Base-by-base conservation (phyloP, 1,140 invertebrate genomes). In the Cecropterus lyciades region DNA sequence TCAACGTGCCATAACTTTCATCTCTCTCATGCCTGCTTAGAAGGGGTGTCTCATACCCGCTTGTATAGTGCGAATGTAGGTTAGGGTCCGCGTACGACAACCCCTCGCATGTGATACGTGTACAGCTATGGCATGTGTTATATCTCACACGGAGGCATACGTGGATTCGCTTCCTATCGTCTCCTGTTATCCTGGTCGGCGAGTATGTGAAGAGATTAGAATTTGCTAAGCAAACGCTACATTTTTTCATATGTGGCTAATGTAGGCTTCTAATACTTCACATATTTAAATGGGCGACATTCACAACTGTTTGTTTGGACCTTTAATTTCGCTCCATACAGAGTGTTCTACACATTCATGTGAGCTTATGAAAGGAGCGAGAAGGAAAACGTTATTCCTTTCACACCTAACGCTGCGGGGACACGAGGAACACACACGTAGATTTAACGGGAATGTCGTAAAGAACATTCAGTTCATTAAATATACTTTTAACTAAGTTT, bases 151-250 rank as follows among this genome's bases (percentile, higher is more conserved):
- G 81, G 73, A 79, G 79, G 57, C 84, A 89, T 84, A 89, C 80
- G 79, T 89, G 82, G 56, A 33, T 70, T 46, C 43, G 84, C 75
- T 82, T 87, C 85, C 83, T 85, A 59, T 51, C 45, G 30, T 62
- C 27, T 84, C 73, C 80, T 89, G 86, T 52, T 73, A 62, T 73
- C 87, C 86, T 89, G 70, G 87, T 89, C 80, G 60, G 72, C 66
- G 87, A 89, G 87, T 91, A 91, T 91, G 89, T 89, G 89, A 82
- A 87, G 84, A 91, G 89, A 91, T 91, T 91, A 91, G 89, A 91
- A 89, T 88, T 89, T 91, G 78, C 89, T 91, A 89, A 91, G 82
- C 87, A 87, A 89, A 89, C 78, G 84, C 87, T 89, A 89, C 77
- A 77, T 71, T 69, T 17, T 60, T 68, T 69, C 79, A 80, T 74